phyloP scores from a whole-genome alignment of 2,888 invertebrate genomes.

The Lasioglossum pauxillum region DNA sequence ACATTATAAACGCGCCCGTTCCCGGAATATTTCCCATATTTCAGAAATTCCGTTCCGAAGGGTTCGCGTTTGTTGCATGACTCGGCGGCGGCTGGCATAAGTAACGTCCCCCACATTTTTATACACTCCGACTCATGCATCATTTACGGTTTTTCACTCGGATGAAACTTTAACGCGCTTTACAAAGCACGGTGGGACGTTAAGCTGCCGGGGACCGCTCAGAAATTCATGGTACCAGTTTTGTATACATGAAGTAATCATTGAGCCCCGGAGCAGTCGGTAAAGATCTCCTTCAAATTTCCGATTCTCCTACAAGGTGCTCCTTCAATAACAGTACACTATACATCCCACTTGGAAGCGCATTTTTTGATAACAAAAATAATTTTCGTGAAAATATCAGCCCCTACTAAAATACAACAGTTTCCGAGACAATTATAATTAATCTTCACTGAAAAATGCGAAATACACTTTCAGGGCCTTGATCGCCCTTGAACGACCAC shows the following conservation, averaged over 20 bases:
- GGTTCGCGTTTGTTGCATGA: conserved; percentile 69
- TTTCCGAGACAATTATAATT: neutral
- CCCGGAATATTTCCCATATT: conserved; percentile 74
- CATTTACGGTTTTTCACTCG: conserved; percentile 13
- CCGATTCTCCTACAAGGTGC: neutral
- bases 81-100: conserved; percentile 56
- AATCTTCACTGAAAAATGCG: neutral
- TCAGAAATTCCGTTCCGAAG: conserved; percentile 71
- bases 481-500: no score
- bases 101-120: conserved; percentile 63
- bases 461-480: neutral
- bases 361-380: neutral
- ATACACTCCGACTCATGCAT: conserved; percentile 33
- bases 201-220: neutral
- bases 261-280: neutral
- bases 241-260: conserved; percentile 12
- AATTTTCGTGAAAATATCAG: no score
- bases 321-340: neutral
- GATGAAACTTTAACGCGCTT: conserved; percentile 32
- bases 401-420: neutral
- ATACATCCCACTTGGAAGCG: neutral
- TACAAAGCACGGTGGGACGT: neutral
- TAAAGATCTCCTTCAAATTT: neutral
- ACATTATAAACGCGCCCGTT: conserved; percentile 71
- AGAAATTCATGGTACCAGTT: conserved; percentile 8